Percentiles rank a stretch among this genome's conserved stretches.
These are phyloP conservation scores for Leptinotarsa rubiginosa DNA, from an alignment of 2,888 invertebrate genomes.

Conservation along the genomic window DNA sequence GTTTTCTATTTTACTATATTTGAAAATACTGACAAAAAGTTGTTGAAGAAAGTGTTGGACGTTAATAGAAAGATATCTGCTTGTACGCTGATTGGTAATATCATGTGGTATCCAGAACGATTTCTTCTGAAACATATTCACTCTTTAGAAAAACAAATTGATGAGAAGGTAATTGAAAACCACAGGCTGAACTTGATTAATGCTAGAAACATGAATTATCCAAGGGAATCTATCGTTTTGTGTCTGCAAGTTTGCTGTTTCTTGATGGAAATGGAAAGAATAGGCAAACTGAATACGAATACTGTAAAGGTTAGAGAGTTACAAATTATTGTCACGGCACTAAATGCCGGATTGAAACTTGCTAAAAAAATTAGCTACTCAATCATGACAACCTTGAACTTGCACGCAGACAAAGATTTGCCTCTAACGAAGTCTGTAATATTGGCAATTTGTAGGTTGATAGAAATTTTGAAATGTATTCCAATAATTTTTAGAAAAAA, in stretches of 20 bases:
- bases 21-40: conserved; percentile 81
- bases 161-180: conserved; percentile 65
- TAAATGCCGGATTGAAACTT: conserved; percentile 69
- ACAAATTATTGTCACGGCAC: conserved; percentile 68
- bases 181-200: conserved; percentile 71
- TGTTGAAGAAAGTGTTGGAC: conserved; percentile 79
- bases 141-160: conserved; percentile 70
- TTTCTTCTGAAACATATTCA: conserved; percentile 79
- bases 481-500: conserved; percentile 78
- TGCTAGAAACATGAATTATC: conserved; percentile 71
- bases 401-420: conserved; percentile 76
- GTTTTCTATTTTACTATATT: conserved; percentile 79
- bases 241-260: conserved; percentile 70
- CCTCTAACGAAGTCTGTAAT: conserved; percentile 84
- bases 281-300: conserved; percentile 66
- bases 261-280: conserved; percentile 73
- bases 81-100: conserved; percentile 82
- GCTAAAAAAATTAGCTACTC: conserved; percentile 67
- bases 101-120: conserved; percentile 87
- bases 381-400: conserved; percentile 75
- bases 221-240: conserved; percentile 72
- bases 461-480: conserved; percentile 84
- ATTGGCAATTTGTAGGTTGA: conserved; percentile 80
- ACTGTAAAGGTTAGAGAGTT: conserved; percentile 70
- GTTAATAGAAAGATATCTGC: conserved; percentile 82